Evolutionary conservation across 2,113 vertebrate species (phyloP).

Genomic region (Athene cunicularia): DNA sequence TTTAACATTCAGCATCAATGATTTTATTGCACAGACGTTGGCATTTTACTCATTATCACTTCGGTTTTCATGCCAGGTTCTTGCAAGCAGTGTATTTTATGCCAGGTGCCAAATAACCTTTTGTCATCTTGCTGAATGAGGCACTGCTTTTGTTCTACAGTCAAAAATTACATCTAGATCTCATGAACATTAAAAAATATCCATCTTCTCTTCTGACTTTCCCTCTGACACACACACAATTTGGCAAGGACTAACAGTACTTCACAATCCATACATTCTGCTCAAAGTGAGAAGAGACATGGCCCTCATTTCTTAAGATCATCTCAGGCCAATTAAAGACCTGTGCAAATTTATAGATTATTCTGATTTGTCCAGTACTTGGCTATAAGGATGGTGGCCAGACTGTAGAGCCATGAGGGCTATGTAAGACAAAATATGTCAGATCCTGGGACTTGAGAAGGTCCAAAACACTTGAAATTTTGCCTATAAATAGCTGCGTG

Average conservation of each 20-base stretch:
- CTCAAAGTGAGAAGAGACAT: not conserved
- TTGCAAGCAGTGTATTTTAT: constrained; percentile 68
- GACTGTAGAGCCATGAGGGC: not conserved
- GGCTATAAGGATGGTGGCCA: not conserved
- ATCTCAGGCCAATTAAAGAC: constrained; percentile 14
- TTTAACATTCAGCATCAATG: constrained; percentile 75
- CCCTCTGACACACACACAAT: not conserved
- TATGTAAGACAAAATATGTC: not conserved
- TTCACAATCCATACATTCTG: constrained; percentile 28
- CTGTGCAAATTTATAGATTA: not conserved
- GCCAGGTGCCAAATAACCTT: constrained; percentile 78
- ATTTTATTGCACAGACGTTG: constrained; percentile 74
- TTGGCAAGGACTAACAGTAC: constrained; percentile 26
- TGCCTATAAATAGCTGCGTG: constrained; percentile 5
- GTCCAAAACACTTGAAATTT: not conserved
- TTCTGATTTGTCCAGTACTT: not conserved
- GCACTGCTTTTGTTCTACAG: constrained; percentile 70
- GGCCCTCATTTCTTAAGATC: not conserved
- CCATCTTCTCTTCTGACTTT: constrained; percentile 57
- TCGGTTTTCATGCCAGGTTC: constrained; percentile 65
- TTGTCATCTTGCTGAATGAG: constrained; percentile 75
- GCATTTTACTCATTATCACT: constrained; percentile 76
- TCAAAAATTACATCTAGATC: constrained; percentile 71
- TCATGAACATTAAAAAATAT: constrained; percentile 52
- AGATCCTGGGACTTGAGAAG: not conserved